Evolutionary conservation across 2,797 vertebrate species (phyloP).

Genomic region (Labeo calbasu): DNA sequence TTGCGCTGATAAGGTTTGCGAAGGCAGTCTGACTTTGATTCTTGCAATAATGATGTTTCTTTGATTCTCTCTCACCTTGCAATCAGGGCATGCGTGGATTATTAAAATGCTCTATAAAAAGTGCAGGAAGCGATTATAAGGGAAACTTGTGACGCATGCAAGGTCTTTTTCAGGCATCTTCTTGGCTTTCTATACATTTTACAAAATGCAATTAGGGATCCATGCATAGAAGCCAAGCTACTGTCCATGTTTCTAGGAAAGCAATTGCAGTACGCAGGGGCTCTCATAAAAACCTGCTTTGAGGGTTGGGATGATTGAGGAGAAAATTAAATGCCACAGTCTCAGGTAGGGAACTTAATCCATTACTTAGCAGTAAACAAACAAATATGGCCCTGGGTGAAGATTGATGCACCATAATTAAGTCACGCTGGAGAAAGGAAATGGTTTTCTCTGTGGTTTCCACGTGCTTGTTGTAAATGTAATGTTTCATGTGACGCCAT

Average conservation of each 20-base stretch:
- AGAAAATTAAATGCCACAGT: conserved; percentile 39
- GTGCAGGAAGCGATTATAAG: conserved; percentile 26
- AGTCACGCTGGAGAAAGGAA: conserved; percentile 44
- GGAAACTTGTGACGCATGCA: conserved; percentile 32
- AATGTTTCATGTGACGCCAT: conserved; percentile 38
- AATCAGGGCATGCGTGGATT: conserved; percentile 29
- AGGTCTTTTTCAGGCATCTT: conserved; percentile 11
- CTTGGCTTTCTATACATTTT: conserved; percentile 26
- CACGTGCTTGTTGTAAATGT: conserved; percentile 13
- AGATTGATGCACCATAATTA: conserved; percentile 43
- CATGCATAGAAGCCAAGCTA: conserved; percentile 19
- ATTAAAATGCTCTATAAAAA: conserved; percentile 30
- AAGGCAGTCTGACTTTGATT: conserved; percentile 20
- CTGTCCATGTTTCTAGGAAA: not conserved
- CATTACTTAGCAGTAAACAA: conserved; percentile 40
- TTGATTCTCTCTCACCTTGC: conserved; percentile 28
- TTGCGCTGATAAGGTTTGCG: conserved; percentile 40
- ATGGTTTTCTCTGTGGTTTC: conserved; percentile 2
- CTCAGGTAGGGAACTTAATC: conserved; percentile 38
- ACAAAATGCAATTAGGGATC: conserved; percentile 28
- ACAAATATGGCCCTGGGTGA: conserved; percentile 23
- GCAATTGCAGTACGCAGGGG: not conserved
- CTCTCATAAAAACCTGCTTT: conserved; percentile 36
- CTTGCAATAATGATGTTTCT: conserved; percentile 38
- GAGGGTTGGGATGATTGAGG: conserved; percentile 35